phyloP scores from a whole-genome alignment of 1,140 invertebrate species.

The Pararge aegeria region DNA sequence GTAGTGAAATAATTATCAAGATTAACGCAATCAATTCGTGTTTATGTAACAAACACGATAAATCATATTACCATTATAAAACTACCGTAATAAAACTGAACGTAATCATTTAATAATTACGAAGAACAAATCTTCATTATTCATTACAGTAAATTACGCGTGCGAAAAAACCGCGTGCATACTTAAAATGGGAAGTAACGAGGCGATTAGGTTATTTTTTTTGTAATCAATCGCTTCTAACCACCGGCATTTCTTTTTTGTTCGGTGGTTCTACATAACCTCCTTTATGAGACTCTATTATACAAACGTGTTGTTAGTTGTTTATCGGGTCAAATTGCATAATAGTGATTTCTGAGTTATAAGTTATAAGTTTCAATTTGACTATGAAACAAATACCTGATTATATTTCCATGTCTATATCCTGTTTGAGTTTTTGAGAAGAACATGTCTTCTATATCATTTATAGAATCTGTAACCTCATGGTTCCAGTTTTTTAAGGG shows the following conservation, averaged over 20 bases:
- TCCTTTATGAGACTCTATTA: slow-evolving; percentile 45
- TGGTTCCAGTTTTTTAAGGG: too few species aligned
- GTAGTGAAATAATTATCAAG: neutral
- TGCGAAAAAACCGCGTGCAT: slow-evolving; percentile 9
- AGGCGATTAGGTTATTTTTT: slow-evolving; percentile 1
- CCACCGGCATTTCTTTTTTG: slow-evolving; percentile 12
- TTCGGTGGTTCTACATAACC: slow-evolving; percentile 33
- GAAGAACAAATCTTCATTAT: slow-evolving; percentile 16
- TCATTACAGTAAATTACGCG: slow-evolving; percentile 7
- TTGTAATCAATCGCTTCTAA: slow-evolving; percentile 2
- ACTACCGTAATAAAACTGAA: slow-evolving; percentile 12
- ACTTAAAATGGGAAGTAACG: slow-evolving; percentile 9
- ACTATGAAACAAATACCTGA: too few species aligned
- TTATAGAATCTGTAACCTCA: too few species aligned
- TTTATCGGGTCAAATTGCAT: slow-evolving; percentile 48
- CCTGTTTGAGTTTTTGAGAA: too few species aligned
- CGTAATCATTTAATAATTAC: slow-evolving; percentile 20
- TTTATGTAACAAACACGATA: slow-evolving; percentile 19
- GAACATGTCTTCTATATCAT: too few species aligned
- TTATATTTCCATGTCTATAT: too few species aligned
- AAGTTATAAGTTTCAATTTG: slow-evolving; percentile 44
- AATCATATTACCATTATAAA: slow-evolving; percentile 21
- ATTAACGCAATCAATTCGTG: slow-evolving; percentile 5
- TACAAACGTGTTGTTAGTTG: slow-evolving; percentile 43
- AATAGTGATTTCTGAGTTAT: slow-evolving; percentile 53